Base-by-base conservation (phyloP, 1,140 invertebrate genomes). In the Rhyzopertha dominica region DNA sequence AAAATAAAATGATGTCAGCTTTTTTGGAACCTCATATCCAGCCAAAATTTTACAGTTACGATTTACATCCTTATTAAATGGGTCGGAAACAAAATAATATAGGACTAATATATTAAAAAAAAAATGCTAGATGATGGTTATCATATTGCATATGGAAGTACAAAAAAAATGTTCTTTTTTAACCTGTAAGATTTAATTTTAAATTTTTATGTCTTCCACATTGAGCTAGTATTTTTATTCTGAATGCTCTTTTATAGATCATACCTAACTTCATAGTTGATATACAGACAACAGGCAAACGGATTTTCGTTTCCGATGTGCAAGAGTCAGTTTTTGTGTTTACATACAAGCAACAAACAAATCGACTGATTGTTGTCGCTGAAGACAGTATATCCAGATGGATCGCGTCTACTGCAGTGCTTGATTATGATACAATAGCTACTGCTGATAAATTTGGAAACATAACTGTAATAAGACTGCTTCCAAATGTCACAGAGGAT, bases 391-490 rank as follows among this genome's bases (percentile, higher is more conserved):
- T 91, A 72, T 96, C 96, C 0, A 75, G 95, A 35, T 99, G 92
- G 90, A 84, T 98, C 1, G 98, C 95, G 0, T 84, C 87, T 20
- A 87, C 87, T 0, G 85, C 84, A 54, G 74, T 98, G n/a, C 68
- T 99, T 10, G 97, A 99, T 73, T 98, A 96, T 58, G 90, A 96
- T 59, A 98, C 96, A 2, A 83, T 98, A 16, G 95, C 94, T 0
- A 84, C 89, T 23, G 91, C 90, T 2, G 97, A 99, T 67, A 98
- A 98, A 69, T 99, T 98, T 79, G 97, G 96, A n/a, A 99, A 98
- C 65, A 79, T 99, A 51, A 80, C 85, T 41, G 80, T 98, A 48
- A 85, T 97, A 52, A 76, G 96, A 13, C 66, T 99, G 20, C 90
- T 95, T 1, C 78, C 82, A 36, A 90, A 90, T 47, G 85, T 95